Evolutionary conservation across 2,113 vertebrate genomes (phyloP).

Genomic region (Hippocampus comes): DNA sequence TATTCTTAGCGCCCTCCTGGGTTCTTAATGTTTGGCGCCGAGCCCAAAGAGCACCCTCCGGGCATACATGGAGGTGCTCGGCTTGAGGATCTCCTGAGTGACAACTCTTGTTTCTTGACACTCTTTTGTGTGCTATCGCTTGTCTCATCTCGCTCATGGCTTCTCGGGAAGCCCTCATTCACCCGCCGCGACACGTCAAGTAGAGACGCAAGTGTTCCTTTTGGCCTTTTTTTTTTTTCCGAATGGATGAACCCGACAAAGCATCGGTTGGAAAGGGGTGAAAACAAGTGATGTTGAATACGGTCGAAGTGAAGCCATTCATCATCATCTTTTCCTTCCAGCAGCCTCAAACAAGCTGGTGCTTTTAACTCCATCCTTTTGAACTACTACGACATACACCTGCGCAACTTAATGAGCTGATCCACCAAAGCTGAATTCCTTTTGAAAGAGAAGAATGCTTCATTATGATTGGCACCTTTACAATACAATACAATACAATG

Average conservation of each 20-base stretch:
- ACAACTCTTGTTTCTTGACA: not conserved
- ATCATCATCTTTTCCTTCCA: not conserved
- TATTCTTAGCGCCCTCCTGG: constrained; percentile 53
- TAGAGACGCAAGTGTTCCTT: not conserved
- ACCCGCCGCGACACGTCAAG: not conserved
- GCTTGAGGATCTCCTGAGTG: constrained; percentile 3
- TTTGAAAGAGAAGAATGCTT: not conserved
- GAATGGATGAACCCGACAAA: not conserved
- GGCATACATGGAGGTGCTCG: constrained; percentile 6
- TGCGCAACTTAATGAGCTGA: no score
- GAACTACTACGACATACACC: not conserved
- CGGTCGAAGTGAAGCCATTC: not conserved
- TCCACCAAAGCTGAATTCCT: not conserved
- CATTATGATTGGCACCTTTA: not conserved
- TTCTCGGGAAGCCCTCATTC: not conserved
- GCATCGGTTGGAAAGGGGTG: not conserved
- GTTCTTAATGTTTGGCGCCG: constrained; percentile 19
- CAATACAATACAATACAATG: no score
- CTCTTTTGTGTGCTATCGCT: not conserved
- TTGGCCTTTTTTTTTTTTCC: no score
- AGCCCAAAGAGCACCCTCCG: constrained; percentile 1
- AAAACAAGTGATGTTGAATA: not conserved
- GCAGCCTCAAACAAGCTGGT: not conserved
- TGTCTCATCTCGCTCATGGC: not conserved
- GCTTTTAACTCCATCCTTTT: not conserved